Conservation (phyloP, 2,888 invertebrate genomes). For the Platerodrilus igneus region DNA sequence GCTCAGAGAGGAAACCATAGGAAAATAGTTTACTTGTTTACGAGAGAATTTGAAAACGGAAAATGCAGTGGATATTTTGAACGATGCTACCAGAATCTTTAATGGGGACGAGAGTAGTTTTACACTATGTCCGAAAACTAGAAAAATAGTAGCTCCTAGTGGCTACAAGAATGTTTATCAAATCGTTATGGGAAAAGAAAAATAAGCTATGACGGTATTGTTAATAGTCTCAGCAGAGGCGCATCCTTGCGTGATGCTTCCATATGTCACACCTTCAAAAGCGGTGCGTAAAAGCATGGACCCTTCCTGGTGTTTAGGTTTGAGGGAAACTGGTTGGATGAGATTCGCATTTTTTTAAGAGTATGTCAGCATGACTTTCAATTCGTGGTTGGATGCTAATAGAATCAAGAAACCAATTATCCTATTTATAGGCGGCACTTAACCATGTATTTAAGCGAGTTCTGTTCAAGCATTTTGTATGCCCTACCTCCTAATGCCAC, state of each 20-base stretch:
- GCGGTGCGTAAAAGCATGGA: constrained; percentile 11
- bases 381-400: too few species aligned
- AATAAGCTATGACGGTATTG: constrained; percentile 14
- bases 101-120: background rate
- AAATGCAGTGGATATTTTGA: background rate
- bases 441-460: constrained; percentile 13
- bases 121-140: background rate
- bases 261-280: constrained; percentile 6
- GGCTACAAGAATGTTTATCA: too few species aligned
- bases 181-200: constrained; percentile 14
- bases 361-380: too few species aligned
- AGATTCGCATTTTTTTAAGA: constrained; percentile 20
- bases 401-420: too few species aligned
- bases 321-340: constrained; percentile 21
- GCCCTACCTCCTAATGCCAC: constrained; percentile 19
- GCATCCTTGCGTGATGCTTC: constrained; percentile 12
- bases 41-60: constrained; percentile 3
- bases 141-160: constrained; percentile 2
- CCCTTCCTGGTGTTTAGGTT: constrained; percentile 1
- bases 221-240: constrained; percentile 13
- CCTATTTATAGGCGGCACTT: too few species aligned
- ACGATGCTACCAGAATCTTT: background rate
- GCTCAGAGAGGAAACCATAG: constrained; percentile 17
- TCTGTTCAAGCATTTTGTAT: constrained; percentile 10
- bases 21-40: constrained; percentile 18